A percentile compares a stretch with the other conserved stretches of the same genome.
Evolutionary conservation across 2,113 vertebrate genomes (phyloP).

Genomic region (Trematocara nigrifrons): DNA sequence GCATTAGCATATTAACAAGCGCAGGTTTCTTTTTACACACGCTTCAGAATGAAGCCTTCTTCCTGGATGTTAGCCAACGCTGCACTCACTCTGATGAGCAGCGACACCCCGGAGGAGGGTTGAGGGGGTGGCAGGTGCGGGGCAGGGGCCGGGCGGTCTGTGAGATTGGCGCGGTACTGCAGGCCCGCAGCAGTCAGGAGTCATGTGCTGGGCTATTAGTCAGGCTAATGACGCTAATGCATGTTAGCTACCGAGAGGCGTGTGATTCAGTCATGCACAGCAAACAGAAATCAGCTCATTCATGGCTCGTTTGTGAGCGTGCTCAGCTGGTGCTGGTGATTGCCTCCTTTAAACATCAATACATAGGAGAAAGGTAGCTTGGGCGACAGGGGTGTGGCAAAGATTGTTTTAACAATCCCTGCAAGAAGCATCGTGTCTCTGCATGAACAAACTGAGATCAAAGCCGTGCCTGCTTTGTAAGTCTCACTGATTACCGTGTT

Average conservation of each 20-base stretch:
- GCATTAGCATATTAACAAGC: slow-evolving; percentile 67
- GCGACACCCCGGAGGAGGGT: slow-evolving; percentile 15
- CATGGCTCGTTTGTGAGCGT: neutral
- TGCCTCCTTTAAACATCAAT: neutral
- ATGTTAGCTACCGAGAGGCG: slow-evolving; percentile 1
- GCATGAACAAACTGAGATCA: neutral
- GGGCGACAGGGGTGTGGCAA: neutral
- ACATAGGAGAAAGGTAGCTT: neutral
- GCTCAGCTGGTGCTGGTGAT: neutral
- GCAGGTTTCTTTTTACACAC: slow-evolving; percentile 34
- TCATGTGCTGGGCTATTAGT: slow-evolving; percentile 37
- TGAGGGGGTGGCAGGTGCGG: neutral
- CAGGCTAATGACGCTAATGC: slow-evolving; percentile 45
- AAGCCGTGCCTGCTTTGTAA: neutral
- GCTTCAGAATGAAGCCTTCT: slow-evolving; percentile 4
- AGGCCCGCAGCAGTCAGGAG: slow-evolving; percentile 14
- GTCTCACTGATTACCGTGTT: neutral
- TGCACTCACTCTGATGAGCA: slow-evolving; percentile 62
- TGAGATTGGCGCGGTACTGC: neutral
- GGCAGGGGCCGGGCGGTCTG: neutral
- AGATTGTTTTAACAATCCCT: neutral
- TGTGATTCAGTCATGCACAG: slow-evolving; percentile 26
- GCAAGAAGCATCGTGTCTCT: neutral
- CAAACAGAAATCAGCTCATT: slow-evolving; percentile 24
- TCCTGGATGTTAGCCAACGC: slow-evolving; percentile 46